These are phyloP conservation scores for Mesocricetus auratus DNA, from an alignment of 2,113 vertebrate species.

Conservation along the genomic window DNA sequence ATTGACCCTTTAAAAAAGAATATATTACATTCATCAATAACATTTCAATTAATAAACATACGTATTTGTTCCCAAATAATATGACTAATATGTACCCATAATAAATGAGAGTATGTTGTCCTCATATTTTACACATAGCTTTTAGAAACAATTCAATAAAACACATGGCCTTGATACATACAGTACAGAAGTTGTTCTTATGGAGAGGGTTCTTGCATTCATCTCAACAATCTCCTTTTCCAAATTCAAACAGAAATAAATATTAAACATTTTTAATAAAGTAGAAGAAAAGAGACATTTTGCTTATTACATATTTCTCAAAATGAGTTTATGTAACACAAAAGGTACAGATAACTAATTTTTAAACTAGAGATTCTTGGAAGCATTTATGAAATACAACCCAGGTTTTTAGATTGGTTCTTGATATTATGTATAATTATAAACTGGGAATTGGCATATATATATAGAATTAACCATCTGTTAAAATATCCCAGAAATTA, in stretches of 20 bases:
- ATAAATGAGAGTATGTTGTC: neutral
- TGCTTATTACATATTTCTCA: too few species aligned
- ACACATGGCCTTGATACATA: neutral
- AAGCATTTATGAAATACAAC: neutral
- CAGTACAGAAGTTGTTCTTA: neutral
- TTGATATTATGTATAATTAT: neutral
- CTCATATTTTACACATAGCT: neutral
- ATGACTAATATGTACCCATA: neutral
- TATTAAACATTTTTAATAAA: neutral
- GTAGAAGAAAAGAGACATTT: neutral
- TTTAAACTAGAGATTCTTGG: neutral
- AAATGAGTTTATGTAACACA: too few species aligned
- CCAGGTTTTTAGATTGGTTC: neutral
- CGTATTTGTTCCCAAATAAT: neutral
- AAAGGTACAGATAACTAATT: too few species aligned
- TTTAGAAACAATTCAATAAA: neutral
- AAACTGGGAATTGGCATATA: neutral
- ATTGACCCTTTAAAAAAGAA: neutral
- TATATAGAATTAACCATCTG: neutral
- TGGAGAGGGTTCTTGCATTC: neutral
- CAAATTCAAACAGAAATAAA: neutral
- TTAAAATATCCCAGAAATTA: neutral
- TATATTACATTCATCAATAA: neutral
- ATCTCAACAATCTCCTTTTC: neutral
- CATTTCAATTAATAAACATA: neutral